Percentiles rank a stretch among this genome's conserved stretches.
phyloP scores from a whole-genome alignment of 2,797 vertebrate species.

The Pelodytes ibericus region DNA sequence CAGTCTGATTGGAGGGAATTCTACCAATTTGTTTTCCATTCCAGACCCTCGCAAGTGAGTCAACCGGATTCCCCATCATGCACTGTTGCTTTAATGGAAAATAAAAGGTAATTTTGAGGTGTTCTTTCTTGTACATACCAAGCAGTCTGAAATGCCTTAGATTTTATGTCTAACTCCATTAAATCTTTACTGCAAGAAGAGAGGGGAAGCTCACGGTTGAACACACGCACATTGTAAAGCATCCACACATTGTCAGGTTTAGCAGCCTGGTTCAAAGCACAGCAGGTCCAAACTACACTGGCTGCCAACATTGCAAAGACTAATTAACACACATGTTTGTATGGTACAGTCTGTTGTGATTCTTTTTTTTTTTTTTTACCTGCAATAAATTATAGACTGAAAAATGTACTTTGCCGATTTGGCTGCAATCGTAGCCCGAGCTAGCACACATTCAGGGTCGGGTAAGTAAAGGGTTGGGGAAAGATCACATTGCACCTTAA shows the following conservation, averaged over 20 bases:
- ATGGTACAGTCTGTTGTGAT: not conserved
- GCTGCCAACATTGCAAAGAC: not conserved
- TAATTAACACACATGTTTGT: slow-evolving; percentile 18
- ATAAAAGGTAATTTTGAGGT: slow-evolving; percentile 60
- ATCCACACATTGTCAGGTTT: slow-evolving; percentile 55
- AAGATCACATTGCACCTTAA: too few species aligned
- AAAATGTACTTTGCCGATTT: not conserved
- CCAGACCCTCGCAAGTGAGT: not conserved
- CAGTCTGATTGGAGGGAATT: not conserved
- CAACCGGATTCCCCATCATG: not conserved
- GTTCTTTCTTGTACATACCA: slow-evolving; percentile 59
- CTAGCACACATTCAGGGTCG: too few species aligned
- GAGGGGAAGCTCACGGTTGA: slow-evolving; percentile 45
- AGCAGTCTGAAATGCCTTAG: slow-evolving; percentile 60
- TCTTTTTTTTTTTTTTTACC: not conserved
- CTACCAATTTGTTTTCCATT: not conserved
- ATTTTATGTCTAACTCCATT: slow-evolving; percentile 62
- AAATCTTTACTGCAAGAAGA: slow-evolving; percentile 49
- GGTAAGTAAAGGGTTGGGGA: too few species aligned
- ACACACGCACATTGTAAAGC: slow-evolving; percentile 49
- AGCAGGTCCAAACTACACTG: slow-evolving; percentile 51
- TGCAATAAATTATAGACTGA: not conserved
- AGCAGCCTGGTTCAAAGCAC: slow-evolving; percentile 46
- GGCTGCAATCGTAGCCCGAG: too few species aligned
- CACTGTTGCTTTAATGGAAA: slow-evolving; percentile 57